These are phyloP conservation scores for Drosophila punjabiensis DNA, from an alignment of 1,140 invertebrate species.

Conservation along the genomic window DNA sequence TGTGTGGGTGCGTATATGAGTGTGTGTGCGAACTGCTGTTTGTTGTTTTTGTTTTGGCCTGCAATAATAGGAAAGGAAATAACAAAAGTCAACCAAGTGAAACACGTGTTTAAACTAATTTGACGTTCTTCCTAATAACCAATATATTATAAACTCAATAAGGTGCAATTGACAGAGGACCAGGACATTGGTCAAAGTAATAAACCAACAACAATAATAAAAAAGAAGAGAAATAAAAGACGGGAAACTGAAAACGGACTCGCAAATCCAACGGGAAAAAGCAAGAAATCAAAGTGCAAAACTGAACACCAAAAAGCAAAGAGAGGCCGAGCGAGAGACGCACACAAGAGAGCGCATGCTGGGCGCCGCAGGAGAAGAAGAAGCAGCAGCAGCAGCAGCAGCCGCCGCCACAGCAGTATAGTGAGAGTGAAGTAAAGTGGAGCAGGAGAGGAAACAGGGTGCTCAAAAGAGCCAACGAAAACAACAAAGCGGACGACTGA, in stretches of 20 bases:
- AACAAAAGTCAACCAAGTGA: constrained; percentile 21
- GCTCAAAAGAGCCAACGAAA: constrained; percentile 20
- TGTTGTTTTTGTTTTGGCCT: constrained; percentile 52
- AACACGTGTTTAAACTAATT: constrained; percentile 53
- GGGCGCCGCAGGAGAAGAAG: constrained; percentile 54
- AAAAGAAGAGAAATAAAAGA: constrained; percentile 1
- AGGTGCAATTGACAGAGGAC: constrained; percentile 7
- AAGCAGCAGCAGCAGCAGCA: constrained; percentile 13
- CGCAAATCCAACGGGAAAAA: constrained; percentile 26
- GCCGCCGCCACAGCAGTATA: constrained; percentile 8
- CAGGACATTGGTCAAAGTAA: constrained; percentile 64
- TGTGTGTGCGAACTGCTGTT: constrained; percentile 47
- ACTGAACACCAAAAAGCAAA: constrained; percentile 35
- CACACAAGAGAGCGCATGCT: constrained; percentile 62
- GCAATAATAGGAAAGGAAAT: constrained; percentile 30
- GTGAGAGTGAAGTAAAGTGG: constrained; percentile 50
- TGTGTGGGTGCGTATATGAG: constrained; percentile 19
- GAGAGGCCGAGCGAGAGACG: constrained; percentile 36
- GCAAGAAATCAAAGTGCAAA: constrained; percentile 49
- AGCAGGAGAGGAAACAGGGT: constrained; percentile 29
- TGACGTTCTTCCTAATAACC: constrained; percentile 5
- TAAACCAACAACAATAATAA: constrained; percentile 19
- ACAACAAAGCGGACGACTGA: constrained; percentile 28
- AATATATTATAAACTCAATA: neutral
- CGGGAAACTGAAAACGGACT: constrained; percentile 15